Percentiles rank a stretch among this genome's conserved stretches.
Conservation (phyloP, 2,888 invertebrate species). For the Smittia aterrima region DNA sequence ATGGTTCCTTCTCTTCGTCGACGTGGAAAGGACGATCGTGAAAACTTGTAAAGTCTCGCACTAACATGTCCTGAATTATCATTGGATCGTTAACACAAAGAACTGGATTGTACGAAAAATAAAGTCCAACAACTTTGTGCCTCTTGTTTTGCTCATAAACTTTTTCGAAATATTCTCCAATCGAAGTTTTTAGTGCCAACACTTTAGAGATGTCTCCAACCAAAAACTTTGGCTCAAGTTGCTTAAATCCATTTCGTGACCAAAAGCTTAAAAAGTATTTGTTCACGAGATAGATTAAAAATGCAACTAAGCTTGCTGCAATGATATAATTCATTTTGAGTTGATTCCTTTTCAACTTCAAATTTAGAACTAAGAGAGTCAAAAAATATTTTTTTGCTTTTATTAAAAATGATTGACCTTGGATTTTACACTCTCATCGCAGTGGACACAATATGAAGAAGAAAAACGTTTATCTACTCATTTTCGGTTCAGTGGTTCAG, state of each 20-base stretch:
- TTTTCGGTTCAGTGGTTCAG: too few species aligned
- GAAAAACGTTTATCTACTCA: too few species aligned
- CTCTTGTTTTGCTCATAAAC: constrained; percentile 60
- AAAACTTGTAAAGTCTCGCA: constrained; percentile 64
- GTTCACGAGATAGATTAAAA: constrained; percentile 41
- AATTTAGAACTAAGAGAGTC: too few species aligned
- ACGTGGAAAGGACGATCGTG: constrained; percentile 64
- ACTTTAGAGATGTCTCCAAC: constrained; percentile 63
- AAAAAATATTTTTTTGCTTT: too few species aligned
- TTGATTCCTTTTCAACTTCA: not conserved
- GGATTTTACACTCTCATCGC: too few species aligned
- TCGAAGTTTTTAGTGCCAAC: constrained; percentile 51
- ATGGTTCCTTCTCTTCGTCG: constrained; percentile 62
- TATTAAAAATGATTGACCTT: too few species aligned
- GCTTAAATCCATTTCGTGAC: constrained; percentile 59
- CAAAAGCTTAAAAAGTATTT: constrained; percentile 54
- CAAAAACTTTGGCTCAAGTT: constrained; percentile 59
- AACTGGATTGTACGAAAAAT: constrained; percentile 61
- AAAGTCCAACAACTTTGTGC: constrained; percentile 57
- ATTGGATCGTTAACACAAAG: constrained; percentile 63
- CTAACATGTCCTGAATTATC: constrained; percentile 61
- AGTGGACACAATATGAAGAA: too few species aligned
- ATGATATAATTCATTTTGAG: not conserved
- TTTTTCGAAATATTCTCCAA: constrained; percentile 62
- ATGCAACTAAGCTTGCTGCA: not conserved